Conservation (phyloP, 2,888 invertebrate genomes). For the Minunthozetes semirufus region DNA sequence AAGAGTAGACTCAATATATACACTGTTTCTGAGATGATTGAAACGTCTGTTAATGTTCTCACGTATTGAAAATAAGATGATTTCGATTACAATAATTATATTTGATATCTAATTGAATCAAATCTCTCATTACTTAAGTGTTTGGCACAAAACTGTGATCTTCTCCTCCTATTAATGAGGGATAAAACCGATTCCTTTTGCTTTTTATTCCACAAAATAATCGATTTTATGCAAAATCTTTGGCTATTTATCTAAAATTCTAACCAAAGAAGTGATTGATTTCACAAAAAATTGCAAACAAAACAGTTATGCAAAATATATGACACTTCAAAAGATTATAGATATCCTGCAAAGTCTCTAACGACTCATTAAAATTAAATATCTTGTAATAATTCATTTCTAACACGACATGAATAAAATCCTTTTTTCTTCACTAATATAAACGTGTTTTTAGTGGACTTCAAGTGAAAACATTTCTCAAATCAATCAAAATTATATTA, state of each 20-base stretch:
- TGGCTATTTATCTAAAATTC: not conserved
- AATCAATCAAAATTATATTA: slow-evolving; percentile 2
- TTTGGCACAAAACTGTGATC: not conserved
- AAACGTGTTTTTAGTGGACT: not conserved
- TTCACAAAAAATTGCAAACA: not conserved
- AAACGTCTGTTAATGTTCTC: not conserved
- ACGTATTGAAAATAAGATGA: not conserved
- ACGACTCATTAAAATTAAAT: not conserved
- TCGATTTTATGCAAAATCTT: not conserved
- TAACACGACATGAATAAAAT: not conserved
- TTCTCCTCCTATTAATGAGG: not conserved
- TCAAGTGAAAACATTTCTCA: not conserved
- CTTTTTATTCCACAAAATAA: not conserved
- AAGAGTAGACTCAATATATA: no score
- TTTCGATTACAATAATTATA: not conserved
- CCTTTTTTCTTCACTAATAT: not conserved
- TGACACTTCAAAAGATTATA: not conserved
- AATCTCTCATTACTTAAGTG: not conserved
- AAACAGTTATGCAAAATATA: not conserved
- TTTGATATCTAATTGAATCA: not conserved
- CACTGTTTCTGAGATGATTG: no score
- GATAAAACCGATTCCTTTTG: not conserved
- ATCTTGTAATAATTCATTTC: not conserved
- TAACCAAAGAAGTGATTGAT: not conserved
- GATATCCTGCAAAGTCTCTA: no score